Base-by-base conservation (phyloP, 2,113 vertebrate genomes). In the Bufo gargarizans region DNA sequence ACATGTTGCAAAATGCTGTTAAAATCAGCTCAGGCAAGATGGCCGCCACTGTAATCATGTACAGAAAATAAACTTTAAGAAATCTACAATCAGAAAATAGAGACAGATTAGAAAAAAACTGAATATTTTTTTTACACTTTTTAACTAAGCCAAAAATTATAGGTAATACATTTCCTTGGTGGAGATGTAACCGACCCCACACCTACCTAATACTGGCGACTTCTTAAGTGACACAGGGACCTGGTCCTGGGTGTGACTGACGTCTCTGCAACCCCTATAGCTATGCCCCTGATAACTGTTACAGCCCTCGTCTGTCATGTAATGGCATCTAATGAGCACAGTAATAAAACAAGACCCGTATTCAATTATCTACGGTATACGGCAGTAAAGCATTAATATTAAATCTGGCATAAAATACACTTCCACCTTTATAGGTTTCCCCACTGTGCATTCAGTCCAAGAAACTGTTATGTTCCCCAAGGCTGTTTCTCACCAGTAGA, bases 401-500 rank as follows among this genome's bases (percentile, higher is more conserved):
- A 89, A 88, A 78, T 72, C 87, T 88, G 87, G 82, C 72, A 89
- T 88, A 84, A 84, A 78, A 84, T 77, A 63, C 87, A 67, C 82
- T 89, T 84, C 81, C 59, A 89, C 82, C 82, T 89, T 89, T 89
- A 84, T 84, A 84, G 87, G 72, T 83, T 69, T 83, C 81, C 79
- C 87, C 67, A 67, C 61, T 50, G 87, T 67, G 87, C 81, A 89
- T 83, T 89, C 58, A 84, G 84, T 84, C 81, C 59, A 78, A 84
- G 87, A 77, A 84, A 77, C 71, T 78, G 82, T 78, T 84, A 45
- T 67, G 56, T 84, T 61, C 87, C 87, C 82, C 61, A 77, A 49
- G 87, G 87, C 87, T 78, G 81, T 78, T 89, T 84, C 81, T 89
- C 61, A 84, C 87, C 84, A 77, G 55, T 82, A 13, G 82, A 88